phyloP scores from a whole-genome alignment of 2,888 invertebrate genomes.

The Synergus laeviventris region DNA sequence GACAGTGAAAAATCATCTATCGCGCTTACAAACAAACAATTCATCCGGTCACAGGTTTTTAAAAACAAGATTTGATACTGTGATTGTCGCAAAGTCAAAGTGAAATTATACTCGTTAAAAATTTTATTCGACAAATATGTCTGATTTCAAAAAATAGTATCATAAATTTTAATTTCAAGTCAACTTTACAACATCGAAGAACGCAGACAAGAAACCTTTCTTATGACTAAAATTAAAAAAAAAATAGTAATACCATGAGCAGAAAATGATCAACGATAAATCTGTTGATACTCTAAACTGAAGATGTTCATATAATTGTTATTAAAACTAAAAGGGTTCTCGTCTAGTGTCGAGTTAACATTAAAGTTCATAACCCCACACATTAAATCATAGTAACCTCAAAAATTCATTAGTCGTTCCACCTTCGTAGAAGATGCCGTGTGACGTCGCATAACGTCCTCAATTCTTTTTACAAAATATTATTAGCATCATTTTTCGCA shows the following conservation, averaged over 20 bases:
- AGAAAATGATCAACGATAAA: neutral
- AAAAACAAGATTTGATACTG: constrained; percentile 3
- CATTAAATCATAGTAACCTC: constrained; percentile 7
- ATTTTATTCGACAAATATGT: neutral
- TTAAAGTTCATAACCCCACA: constrained; percentile 21
- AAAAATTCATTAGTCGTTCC: constrained; percentile 16
- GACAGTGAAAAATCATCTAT: constrained; percentile 14
- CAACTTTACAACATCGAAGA: neutral
- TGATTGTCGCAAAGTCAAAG: neutral
- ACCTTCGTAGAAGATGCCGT: constrained; percentile 20
- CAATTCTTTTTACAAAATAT: constrained; percentile 11
- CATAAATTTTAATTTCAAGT: constrained; percentile 8
- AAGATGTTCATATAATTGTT: neutral
- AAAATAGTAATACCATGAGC: neutral
- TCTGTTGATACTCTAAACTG: neutral
- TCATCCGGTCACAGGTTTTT: neutral
- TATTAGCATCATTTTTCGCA: neutral
- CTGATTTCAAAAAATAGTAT: neutral
- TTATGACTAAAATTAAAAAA: constrained; percentile 15
- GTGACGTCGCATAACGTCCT: neutral
- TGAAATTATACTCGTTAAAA: neutral
- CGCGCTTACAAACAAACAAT: constrained; percentile 15
- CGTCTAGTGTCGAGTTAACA: neutral
- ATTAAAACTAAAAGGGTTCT: constrained; percentile 15
- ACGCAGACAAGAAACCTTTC: neutral